A percentile compares a stretch with the other conserved stretches of the same genome.
Conservation (phyloP, 2,888 invertebrate genomes). For the Falcaria lacertinaria region DNA sequence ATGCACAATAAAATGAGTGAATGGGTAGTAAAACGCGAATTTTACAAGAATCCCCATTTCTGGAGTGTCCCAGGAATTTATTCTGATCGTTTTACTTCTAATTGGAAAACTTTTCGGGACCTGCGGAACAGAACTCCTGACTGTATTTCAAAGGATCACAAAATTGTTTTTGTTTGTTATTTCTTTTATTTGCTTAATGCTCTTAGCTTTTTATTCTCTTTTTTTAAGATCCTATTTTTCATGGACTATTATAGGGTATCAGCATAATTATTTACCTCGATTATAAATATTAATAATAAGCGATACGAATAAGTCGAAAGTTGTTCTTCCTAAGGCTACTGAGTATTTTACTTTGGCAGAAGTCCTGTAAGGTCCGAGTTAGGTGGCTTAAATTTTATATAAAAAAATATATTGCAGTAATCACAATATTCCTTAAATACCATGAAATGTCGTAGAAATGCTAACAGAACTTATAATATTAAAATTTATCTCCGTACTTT, state of each 20-base stretch:
- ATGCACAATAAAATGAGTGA: slow-evolving; percentile 9
- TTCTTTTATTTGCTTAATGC: neutral
- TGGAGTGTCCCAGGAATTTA: slow-evolving; percentile 23
- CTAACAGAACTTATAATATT: slow-evolving; percentile 28
- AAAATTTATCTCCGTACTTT: slow-evolving; percentile 31
- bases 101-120: slow-evolving; percentile 62
- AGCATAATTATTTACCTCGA: too few species aligned
- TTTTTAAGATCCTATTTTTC: too few species aligned
- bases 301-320: too few species aligned
- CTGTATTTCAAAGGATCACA: slow-evolving; percentile 45
- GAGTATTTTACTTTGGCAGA: too few species aligned
- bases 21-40: neutral
- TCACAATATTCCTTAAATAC: too few species aligned
- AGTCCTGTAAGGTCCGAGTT: too few species aligned
- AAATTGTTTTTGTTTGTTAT: slow-evolving; percentile 54
- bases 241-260: too few species aligned
- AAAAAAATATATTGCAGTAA: too few species aligned
- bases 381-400: too few species aligned
- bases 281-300: too few species aligned
- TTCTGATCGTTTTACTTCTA: slow-evolving; percentile 37
- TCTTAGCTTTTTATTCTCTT: neutral
- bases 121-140: slow-evolving; percentile 35
- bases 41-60: slow-evolving; percentile 10
- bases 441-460: slow-evolving; percentile 25
- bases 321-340: too few species aligned